These are phyloP conservation scores for Mycteria americana DNA, from an alignment of 2,797 vertebrate genomes.

Conservation along the genomic window DNA sequence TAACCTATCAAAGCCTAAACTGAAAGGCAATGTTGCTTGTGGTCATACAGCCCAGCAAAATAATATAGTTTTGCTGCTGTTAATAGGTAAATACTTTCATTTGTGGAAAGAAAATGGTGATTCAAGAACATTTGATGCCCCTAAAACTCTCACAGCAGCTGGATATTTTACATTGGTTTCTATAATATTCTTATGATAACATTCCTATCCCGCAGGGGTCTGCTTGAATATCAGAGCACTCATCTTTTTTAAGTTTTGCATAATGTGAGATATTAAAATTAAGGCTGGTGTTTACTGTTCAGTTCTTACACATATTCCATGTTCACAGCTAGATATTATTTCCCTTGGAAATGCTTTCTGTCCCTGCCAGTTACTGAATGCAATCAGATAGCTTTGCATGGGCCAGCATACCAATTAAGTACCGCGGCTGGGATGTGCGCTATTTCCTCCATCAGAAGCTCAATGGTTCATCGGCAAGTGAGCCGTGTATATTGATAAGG, in stretches of 20 bases:
- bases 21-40: slow-evolving; percentile 65
- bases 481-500: slow-evolving; percentile 43
- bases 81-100: slow-evolving; percentile 75
- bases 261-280: slow-evolving; percentile 75
- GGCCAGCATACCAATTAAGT: slow-evolving; percentile 78
- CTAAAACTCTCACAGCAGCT: slow-evolving; percentile 58
- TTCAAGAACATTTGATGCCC: slow-evolving; percentile 51
- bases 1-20: slow-evolving; percentile 68
- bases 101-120: slow-evolving; percentile 69
- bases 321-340: slow-evolving; percentile 76
- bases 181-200: slow-evolving; percentile 60
- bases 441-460: slow-evolving; percentile 58
- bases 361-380: slow-evolving; percentile 71
- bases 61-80: slow-evolving; percentile 57
- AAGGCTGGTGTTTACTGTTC: slow-evolving; percentile 75
- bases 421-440: slow-evolving; percentile 23
- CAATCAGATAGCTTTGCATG: slow-evolving; percentile 74
- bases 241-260: slow-evolving; percentile 72
- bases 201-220: slow-evolving; percentile 31
- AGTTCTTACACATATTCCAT: slow-evolving; percentile 67
- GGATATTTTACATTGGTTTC: slow-evolving; percentile 68
- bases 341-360: slow-evolving; percentile 75
- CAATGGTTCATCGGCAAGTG: slow-evolving; percentile 54
- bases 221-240: slow-evolving; percentile 58
- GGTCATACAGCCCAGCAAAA: slow-evolving; percentile 42